Conservation (phyloP, 2,797 vertebrate species). For the Scleropages formosus region DNA sequence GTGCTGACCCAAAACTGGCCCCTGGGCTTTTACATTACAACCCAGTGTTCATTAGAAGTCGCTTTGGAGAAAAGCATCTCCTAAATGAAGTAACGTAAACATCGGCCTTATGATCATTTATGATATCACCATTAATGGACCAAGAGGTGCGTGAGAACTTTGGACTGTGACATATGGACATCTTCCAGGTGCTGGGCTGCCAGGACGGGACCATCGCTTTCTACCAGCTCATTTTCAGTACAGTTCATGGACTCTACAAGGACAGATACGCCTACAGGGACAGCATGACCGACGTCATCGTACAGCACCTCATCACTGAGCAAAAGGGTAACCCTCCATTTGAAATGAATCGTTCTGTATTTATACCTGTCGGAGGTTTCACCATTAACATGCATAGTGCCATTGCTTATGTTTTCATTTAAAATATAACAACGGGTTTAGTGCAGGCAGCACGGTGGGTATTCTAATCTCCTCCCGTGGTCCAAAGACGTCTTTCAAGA, state of each 20-base stretch:
- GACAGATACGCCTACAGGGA: conserved; percentile 95
- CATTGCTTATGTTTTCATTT: conserved; percentile 1
- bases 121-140: too few species aligned
- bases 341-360: background rate
- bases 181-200: conserved; percentile 89
- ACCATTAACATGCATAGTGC: too few species aligned
- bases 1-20: too few species aligned
- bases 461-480: background rate
- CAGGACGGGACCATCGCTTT: conserved; percentile 95
- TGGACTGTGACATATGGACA: background rate
- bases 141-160: too few species aligned
- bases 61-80: too few species aligned
- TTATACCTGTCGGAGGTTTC: too few species aligned
- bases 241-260: conserved; percentile 95
- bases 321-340: conserved; percentile 81
- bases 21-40: too few species aligned
- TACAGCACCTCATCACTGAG: conserved; percentile 96
- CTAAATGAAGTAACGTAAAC: too few species aligned
- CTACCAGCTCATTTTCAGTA: conserved; percentile 95
- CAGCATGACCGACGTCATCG: conserved; percentile 96
- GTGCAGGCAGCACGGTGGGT: background rate
- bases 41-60: too few species aligned
- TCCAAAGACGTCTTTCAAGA: background rate
- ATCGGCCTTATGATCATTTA: too few species aligned
- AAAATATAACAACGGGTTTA: background rate